Base-by-base conservation (phyloP, 2,113 vertebrate species). In the Zosterops lateralis region DNA sequence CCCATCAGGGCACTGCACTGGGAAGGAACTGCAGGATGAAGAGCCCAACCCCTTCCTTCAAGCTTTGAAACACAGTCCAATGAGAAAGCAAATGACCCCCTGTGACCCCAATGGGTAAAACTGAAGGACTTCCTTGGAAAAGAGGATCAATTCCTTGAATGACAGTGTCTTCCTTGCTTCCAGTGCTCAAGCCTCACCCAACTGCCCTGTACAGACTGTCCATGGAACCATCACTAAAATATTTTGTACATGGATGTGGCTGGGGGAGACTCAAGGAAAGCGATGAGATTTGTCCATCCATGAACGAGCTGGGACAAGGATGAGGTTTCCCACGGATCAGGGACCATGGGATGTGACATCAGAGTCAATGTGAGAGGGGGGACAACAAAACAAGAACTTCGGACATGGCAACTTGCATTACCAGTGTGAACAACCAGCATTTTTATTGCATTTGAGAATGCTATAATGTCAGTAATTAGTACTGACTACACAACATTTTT, bases 391-490 rank as follows among this genome's bases (percentile, higher is more conserved):
- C 51, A 96, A 93, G 95, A 97, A 97, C 96, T 81, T 97, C 36
- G 97, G 96, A 98, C 97, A 96, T 93, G 94, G 98, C 95, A 95
- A 98, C 97, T 94, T 77, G 93, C 93, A 97, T 98, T 98, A 98
- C 98, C 96, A 93, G 97, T 98, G 96, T 99, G 98, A 99, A 98
- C 98, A 99, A 99, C 98, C 98, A 98, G 98, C 98, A 98, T 98
- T 99, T 98, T 99, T 99, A 99, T 99, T 99, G 99, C 99, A 99
- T 99, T 99, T 98, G 98, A 98, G 98, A 99, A 99, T 98, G 99
- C 98, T 98, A 98, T 98, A 95, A 98, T 97, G 98, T 99, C 99
- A 99, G 98, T 98, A 97, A 97, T 98, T 94, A 98, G 98, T 98
- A 98, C 98, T 97, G 99, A 99, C 98, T 98, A 98, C 98, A 99